Base-by-base conservation (phyloP, 2,888 invertebrate species). In the Sinelater perroti region DNA sequence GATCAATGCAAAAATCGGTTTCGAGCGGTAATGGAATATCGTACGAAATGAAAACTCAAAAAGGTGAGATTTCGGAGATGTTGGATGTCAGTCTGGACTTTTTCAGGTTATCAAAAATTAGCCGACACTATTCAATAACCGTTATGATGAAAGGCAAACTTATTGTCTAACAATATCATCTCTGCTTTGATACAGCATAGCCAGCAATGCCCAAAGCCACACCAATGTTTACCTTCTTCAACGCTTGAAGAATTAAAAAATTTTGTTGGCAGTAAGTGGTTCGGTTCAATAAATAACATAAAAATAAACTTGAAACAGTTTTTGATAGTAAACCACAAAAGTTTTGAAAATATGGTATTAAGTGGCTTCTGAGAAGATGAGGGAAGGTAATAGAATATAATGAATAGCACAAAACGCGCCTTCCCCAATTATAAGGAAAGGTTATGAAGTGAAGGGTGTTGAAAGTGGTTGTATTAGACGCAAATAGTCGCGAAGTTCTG, bases 121-220 rank as follows among this genome's bases (percentile, higher is more conserved):
- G 81, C 45, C 95, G 90, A 64, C 95, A 95, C 78, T 95, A 95
- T 77, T 95, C 95, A 18, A 95, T 93, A 56, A 94, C 95, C 60
- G 94, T 95, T 18, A 98, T 97, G 81, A 98, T 98, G 40, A n/a
- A 97, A 97, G 21, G 97, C 97, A 80, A 98, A 98, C 83, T 98
- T 98, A 81, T 98, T 97, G 77, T 98, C 98, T 64, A 98, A 85
- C 71, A 98, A 84, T 77, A 98, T 97, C 98, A 98, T 98, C 87
- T 98, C 98, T 69, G 98, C 77, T 95, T 95, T 55, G 95, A 95
- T 30, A 95, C 95, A 78, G 95, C 95, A 17, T 94, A 94, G 44
- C 95, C 95, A 63, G 94, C 90, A 70, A 95, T 95, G 76, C 95
- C 95, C 95, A 95, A 95, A 67, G 95, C 94, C 64, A 95, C 93